Evolutionary conservation across 2,888 invertebrate genomes (phyloP).

Genomic region (Dasysyrphus tricinctus): DNA sequence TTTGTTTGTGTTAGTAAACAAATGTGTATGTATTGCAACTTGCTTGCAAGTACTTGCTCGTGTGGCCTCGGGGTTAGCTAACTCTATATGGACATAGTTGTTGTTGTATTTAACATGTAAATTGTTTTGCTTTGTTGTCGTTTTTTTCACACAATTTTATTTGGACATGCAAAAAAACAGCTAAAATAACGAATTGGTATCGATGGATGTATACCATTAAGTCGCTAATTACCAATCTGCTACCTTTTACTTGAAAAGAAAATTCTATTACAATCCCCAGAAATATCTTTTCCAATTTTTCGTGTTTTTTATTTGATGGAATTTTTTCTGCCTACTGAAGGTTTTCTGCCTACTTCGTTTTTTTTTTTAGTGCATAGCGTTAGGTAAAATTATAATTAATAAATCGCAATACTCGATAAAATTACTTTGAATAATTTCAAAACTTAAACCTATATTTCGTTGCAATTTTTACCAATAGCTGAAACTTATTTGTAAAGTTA

Average conservation of each 20-base stretch:
- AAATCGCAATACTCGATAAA: slow-evolving; percentile 27
- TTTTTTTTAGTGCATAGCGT: slow-evolving; percentile 67
- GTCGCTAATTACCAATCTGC: neutral
- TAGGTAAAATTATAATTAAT: slow-evolving; percentile 56
- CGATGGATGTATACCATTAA: neutral
- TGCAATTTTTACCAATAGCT: neutral
- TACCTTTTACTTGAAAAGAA: too few relatives aligned
- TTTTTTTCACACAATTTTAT: too few relatives aligned
- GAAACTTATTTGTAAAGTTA: neutral
- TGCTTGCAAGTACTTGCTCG: too few relatives aligned
- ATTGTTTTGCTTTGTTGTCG: too few relatives aligned
- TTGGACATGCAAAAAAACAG: too few relatives aligned
- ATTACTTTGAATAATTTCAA: neutral
- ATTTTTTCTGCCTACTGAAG: too few relatives aligned
- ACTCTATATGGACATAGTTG: too few relatives aligned
- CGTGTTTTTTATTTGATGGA: slow-evolving; percentile 24
- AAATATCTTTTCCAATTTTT: neutral
- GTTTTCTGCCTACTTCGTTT: neutral
- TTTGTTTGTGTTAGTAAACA: too few relatives aligned
- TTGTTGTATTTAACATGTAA: too few relatives aligned
- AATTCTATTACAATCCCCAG: slow-evolving; percentile 1
- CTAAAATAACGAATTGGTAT: neutral
- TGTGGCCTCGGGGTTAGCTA: too few relatives aligned
- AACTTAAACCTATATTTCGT: neutral
- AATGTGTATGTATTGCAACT: too few relatives aligned